These are phyloP conservation scores for Candidula unifasciata DNA, from an alignment of 2,888 invertebrate genomes.

Conservation along the genomic window DNA sequence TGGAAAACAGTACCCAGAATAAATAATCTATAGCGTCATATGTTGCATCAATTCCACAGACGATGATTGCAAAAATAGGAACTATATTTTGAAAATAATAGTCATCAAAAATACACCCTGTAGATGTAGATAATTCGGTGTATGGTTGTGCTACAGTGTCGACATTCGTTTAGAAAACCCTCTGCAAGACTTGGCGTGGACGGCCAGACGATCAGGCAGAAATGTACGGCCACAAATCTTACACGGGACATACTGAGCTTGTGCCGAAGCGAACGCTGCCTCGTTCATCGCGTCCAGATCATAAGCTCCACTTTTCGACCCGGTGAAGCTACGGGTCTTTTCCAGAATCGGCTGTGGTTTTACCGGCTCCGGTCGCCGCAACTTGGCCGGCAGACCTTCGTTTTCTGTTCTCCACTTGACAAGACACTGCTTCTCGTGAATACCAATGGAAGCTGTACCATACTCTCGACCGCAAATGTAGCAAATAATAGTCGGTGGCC, in stretches of 20 bases:
- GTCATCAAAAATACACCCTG: too few relatives aligned
- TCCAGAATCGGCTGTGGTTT: slow-evolving; percentile 30
- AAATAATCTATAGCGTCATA: too few relatives aligned
- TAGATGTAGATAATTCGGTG: too few relatives aligned
- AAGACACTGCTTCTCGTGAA: slow-evolving; percentile 46
- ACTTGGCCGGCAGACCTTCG: not conserved
- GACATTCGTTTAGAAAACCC: slow-evolving; percentile 13
- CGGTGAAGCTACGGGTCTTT: not conserved
- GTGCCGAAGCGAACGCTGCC: slow-evolving; percentile 9
- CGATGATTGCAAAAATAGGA: too few relatives aligned
- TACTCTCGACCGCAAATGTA: slow-evolving; percentile 47
- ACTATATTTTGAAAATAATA: too few relatives aligned
- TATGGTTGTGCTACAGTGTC: not conserved
- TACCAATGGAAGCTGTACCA: slow-evolving; percentile 44
- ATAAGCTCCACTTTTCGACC: slow-evolving; percentile 11
- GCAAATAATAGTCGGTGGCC: slow-evolving; percentile 38
- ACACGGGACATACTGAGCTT: slow-evolving; percentile 32
- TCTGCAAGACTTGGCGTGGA: slow-evolving; percentile 19
- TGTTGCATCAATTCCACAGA: too few relatives aligned
- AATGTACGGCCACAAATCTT: slow-evolving; percentile 44
- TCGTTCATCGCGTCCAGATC: slow-evolving; percentile 33
- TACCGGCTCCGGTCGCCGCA: slow-evolving; percentile 30
- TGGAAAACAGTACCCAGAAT: too few relatives aligned
- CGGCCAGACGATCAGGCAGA: slow-evolving; percentile 27
- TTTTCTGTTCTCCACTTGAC: slow-evolving; percentile 43